Evolutionary conservation across 2,888 invertebrate genomes (phyloP).

Genomic region (Melanostoma mellinum): DNA sequence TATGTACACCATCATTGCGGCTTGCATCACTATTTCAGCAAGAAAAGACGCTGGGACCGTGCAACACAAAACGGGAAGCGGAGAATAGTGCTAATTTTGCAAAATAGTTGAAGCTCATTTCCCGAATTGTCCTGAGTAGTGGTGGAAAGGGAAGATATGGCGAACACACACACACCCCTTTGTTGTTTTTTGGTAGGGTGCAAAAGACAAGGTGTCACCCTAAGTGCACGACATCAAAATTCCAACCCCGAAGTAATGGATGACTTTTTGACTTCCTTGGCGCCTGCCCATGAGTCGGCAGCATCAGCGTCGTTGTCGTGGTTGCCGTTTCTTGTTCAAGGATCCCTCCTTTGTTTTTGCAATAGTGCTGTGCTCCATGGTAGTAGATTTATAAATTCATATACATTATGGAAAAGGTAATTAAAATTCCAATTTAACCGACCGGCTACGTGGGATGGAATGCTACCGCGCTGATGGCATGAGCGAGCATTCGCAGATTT

Average conservation of each 20-base stretch:
- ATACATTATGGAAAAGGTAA: slow-evolving; percentile 76
- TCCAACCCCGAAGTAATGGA: slow-evolving; percentile 57
- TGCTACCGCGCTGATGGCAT: slow-evolving; percentile 16
- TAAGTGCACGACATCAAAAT: slow-evolving; percentile 68
- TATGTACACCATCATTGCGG: neutral
- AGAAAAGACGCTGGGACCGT: too few species aligned
- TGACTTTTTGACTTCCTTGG: slow-evolving; percentile 63
- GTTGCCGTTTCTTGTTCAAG: slow-evolving; percentile 16
- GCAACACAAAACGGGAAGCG: slow-evolving; percentile 1
- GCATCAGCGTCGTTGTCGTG: slow-evolving; percentile 11
- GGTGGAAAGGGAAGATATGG: neutral
- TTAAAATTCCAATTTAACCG: slow-evolving; percentile 75
- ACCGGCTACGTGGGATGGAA: slow-evolving; percentile 51
- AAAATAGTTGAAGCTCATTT: slow-evolving; percentile 69
- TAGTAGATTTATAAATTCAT: slow-evolving; percentile 62
- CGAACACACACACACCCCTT: slow-evolving; percentile 21
- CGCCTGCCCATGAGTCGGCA: neutral
- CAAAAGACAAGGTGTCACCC: slow-evolving; percentile 70
- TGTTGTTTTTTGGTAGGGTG: slow-evolving; percentile 47
- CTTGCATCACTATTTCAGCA: neutral
- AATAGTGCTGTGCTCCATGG: slow-evolving; percentile 37
- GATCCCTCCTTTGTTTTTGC: slow-evolving; percentile 39
- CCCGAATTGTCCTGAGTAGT: slow-evolving; percentile 26
- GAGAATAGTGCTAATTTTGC: slow-evolving; percentile 69
- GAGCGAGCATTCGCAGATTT: slow-evolving; percentile 24